A percentile compares a stretch with the other conserved stretches of the same genome.
These are phyloP conservation scores for Heliocidaris erythrogramma DNA, from an alignment of 35 echinoderm and acorn worm genomes.

Conservation along the genomic window DNA sequence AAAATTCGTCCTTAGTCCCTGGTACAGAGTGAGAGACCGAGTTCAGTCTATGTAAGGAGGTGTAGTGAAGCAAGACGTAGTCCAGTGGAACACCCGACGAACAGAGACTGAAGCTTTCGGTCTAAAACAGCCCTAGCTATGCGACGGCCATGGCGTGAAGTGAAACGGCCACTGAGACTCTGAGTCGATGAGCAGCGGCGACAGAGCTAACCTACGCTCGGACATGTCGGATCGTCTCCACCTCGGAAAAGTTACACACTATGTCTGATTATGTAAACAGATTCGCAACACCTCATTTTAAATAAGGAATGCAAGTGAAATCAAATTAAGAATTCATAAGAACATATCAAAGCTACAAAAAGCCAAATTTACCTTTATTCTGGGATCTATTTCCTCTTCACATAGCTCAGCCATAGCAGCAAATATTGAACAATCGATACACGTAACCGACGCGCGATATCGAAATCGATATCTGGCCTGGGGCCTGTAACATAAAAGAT, in stretches of 20 bases:
- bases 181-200: not conserved
- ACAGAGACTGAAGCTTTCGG: too few species aligned
- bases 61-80: too few species aligned
- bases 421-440: not conserved
- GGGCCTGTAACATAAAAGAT: too few species aligned
- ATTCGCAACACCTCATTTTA: not conserved
- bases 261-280: not conserved
- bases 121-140: too few species aligned
- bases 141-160: too few species aligned
- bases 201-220: not conserved
- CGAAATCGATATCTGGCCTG: too few species aligned
- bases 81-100: too few species aligned
- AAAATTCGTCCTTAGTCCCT: too few species aligned
- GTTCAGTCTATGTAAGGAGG: too few species aligned
- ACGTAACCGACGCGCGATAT: too few species aligned
- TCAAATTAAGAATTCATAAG: not conserved
- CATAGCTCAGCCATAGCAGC: conserved; percentile 27
- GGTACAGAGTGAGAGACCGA: too few species aligned
- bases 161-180: not conserved
- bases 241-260: not conserved
- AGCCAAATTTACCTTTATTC: conserved; percentile 19
- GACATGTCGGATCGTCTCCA: too few species aligned
- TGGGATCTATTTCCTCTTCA: conserved; percentile 26
- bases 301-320: not conserved
- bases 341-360: not conserved